Conservation (phyloP, 2,888 invertebrate species). For the Phoronis australis region DNA sequence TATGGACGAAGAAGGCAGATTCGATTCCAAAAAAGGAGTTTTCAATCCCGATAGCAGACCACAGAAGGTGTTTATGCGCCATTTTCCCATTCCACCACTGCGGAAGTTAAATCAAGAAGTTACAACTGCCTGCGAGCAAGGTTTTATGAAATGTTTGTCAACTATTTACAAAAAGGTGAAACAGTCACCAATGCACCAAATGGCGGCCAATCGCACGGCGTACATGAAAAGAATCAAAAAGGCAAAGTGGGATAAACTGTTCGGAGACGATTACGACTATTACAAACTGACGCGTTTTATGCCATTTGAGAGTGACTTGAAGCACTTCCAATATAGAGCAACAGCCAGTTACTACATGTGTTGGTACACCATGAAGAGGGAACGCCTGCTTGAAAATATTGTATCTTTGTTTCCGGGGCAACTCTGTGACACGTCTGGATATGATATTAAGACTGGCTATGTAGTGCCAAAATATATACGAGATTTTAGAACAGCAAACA, state of each 20-base stretch:
- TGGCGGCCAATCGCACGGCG: background rate
- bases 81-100: conserved; percentile 29
- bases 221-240: background rate
- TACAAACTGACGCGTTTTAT: conserved; percentile 15
- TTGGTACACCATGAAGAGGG: conserved; percentile 27
- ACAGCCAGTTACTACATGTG: conserved; percentile 40
- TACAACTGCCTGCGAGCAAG: conserved; percentile 14
- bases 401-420: too few relatives aligned
- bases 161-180: conserved; percentile 17
- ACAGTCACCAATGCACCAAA: too few relatives aligned
- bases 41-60: too few relatives aligned
- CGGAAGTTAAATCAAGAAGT: conserved; percentile 15
- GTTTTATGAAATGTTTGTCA: conserved; percentile 18
- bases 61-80: conserved; percentile 6
- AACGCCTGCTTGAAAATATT: conserved; percentile 14
- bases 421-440: too few relatives aligned
- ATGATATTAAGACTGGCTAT: too few relatives aligned
- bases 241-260: background rate
- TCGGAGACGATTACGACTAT: background rate
- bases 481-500: conserved; percentile 5
- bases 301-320: conserved; percentile 16
- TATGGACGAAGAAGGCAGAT: too few relatives aligned
- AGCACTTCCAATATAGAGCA: conserved; percentile 25
- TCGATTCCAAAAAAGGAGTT: too few relatives aligned
- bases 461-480: too few relatives aligned